A percentile compares a stretch with the other conserved stretches of the same genome.
Evolutionary conservation across 2,888 invertebrate species (phyloP).

Genomic region (Pollenia angustigena): DNA sequence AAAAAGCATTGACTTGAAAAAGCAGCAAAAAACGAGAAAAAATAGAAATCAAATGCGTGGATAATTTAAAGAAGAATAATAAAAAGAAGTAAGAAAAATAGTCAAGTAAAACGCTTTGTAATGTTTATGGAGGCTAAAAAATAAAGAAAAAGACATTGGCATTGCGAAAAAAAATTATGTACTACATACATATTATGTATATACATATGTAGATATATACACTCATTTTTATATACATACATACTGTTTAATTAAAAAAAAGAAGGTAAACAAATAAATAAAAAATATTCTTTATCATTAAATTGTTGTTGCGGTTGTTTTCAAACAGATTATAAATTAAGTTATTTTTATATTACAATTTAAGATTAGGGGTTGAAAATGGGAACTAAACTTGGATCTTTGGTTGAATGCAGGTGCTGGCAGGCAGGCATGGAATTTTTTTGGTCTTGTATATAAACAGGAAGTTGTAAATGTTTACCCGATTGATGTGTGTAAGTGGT

Average conservation of each 20-base stretch:
- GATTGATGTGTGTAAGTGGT: neutral
- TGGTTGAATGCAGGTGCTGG: constrained; percentile 46
- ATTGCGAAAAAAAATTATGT: constrained; percentile 42
- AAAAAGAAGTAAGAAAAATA: constrained; percentile 31
- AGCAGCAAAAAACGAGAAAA: constrained; percentile 35
- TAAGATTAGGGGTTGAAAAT: constrained; percentile 54
- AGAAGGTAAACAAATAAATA: constrained; percentile 67
- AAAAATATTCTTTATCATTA: constrained; percentile 52
- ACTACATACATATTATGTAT: neutral
- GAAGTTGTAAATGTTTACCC: constrained; percentile 34
- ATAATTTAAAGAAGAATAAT: constrained; percentile 45
- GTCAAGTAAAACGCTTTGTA: constrained; percentile 63
- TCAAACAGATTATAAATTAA: constrained; percentile 22
- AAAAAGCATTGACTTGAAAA: constrained; percentile 58
- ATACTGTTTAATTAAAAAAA: constrained; percentile 37
- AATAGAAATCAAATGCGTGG: constrained; percentile 64
- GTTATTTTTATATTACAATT: constrained; percentile 19
- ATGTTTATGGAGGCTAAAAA: constrained; percentile 69
- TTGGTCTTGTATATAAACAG: constrained; percentile 44
- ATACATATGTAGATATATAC: constrained; percentile 33
- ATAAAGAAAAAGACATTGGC: constrained; percentile 64
- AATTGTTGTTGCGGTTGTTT: constrained; percentile 15
- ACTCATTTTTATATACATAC: constrained; percentile 1
- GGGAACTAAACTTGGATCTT: constrained; percentile 4
- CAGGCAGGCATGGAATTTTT: constrained; percentile 6